Conservation (phyloP, 2,113 vertebrate species). For the Zapornia atra region DNA sequence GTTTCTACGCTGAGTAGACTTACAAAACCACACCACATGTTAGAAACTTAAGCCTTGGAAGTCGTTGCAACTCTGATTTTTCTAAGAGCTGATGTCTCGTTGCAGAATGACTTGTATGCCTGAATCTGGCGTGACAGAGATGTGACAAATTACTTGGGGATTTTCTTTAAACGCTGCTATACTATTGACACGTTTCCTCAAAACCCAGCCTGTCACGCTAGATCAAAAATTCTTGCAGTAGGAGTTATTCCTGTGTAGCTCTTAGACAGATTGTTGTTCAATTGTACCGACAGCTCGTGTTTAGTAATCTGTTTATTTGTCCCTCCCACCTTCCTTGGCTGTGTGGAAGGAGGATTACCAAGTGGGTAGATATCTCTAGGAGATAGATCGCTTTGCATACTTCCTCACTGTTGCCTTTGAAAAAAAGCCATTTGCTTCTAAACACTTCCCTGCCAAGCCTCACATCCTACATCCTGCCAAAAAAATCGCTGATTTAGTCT, state of each 20-base stretch:
- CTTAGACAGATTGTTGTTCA: neutral
- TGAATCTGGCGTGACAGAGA: neutral
- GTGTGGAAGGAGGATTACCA: neutral
- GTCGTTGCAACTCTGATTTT: neutral
- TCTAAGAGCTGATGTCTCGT: neutral
- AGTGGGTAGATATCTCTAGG: neutral
- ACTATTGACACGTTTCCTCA: neutral
- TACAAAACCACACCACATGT: neutral
- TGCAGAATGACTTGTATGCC: accelerated
- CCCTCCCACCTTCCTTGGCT: neutral
- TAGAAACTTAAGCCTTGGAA: neutral
- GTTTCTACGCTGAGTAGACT: accelerated
- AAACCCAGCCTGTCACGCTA: neutral
- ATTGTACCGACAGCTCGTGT: neutral
- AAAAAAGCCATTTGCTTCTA: neutral
- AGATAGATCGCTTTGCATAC: neutral
- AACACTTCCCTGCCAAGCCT: neutral
- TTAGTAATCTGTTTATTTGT: neutral
- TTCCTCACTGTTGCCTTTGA: neutral
- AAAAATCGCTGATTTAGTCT: accelerated
- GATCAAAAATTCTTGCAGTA: neutral
- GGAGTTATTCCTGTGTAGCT: neutral
- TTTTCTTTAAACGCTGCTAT: neutral
- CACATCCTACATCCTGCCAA: neutral
- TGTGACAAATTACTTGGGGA: neutral